Percentiles rank a stretch among this genome's conserved stretches.
Conservation (phyloP, 1,140 invertebrate species). For the Drosophila ohnishii region DNA sequence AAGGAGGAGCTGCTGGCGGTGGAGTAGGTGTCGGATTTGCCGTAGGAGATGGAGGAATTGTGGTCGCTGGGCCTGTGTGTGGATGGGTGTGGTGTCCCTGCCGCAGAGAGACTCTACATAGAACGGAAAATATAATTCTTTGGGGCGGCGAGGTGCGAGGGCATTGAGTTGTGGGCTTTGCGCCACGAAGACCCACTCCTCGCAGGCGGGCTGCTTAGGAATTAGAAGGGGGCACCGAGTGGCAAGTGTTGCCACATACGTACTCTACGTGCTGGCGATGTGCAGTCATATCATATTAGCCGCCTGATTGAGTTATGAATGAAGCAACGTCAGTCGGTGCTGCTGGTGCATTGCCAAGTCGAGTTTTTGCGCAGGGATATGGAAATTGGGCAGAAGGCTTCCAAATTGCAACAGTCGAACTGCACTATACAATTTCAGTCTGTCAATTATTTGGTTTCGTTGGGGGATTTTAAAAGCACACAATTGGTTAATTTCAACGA, state of each 20-base stretch:
- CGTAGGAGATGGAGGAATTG: neutral
- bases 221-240: conserved; percentile 11
- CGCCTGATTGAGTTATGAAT: conserved; percentile 60
- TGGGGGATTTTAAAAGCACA: neutral
- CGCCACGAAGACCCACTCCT: conserved; percentile 21
- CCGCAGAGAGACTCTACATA: conserved; percentile 8
- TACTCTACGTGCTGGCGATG: conserved; percentile 32
- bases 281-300: conserved; percentile 61
- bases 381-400: conserved; percentile 26
- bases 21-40: conserved; percentile 10
- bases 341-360: conserved; percentile 25
- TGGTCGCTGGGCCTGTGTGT: neutral
- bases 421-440: conserved; percentile 1
- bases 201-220: conserved; percentile 19
- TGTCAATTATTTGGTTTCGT: conserved; percentile 40
- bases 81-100: conserved; percentile 21
- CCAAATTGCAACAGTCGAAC: conserved; percentile 2
- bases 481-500: conserved; percentile 31
- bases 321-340: conserved; percentile 27
- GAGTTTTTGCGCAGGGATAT: conserved; percentile 7
- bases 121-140: conserved; percentile 70
- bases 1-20: conserved; percentile 20
- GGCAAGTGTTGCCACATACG: conserved; percentile 5
- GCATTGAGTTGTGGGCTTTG: conserved; percentile 29
- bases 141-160: conserved; percentile 23